These are phyloP conservation scores for Erpobdella octoculata DNA, from an alignment of 2,888 invertebrate species.

Conservation along the genomic window DNA sequence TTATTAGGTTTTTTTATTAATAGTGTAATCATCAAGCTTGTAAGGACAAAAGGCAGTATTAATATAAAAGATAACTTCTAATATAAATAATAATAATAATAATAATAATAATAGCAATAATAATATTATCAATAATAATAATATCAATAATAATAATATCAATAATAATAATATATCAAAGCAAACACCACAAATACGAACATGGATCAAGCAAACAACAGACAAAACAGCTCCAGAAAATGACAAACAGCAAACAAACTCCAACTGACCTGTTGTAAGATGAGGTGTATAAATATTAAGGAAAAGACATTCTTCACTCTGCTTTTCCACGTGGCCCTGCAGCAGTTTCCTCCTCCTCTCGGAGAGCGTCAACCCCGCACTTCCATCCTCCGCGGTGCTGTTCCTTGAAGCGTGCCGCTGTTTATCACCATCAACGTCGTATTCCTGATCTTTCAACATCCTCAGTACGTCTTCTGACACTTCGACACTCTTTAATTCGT, in stretches of 20 bases:
- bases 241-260: not conserved
- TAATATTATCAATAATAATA: too few relatives aligned
- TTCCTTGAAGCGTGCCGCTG: not conserved
- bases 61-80: too few relatives aligned
- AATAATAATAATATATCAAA: too few relatives aligned
- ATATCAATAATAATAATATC: too few relatives aligned
- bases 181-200: too few relatives aligned
- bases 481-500: too few relatives aligned
- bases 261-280: not conserved
- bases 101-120: too few relatives aligned
- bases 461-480: too few relatives aligned
- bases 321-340: not conserved
- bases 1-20: too few relatives aligned
- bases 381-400: not conserved
- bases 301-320: slow-evolving; percentile 3
- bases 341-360: not conserved
- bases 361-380: not conserved
- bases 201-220: not conserved
- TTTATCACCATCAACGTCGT: not conserved
- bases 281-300: not conserved
- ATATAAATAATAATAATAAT: too few relatives aligned
- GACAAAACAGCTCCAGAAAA: not conserved
- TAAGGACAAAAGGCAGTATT: too few relatives aligned
- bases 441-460: not conserved
- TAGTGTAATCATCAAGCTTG: too few relatives aligned